Conservation (phyloP, 2,888 invertebrate species). For the Acleris sparsana region DNA sequence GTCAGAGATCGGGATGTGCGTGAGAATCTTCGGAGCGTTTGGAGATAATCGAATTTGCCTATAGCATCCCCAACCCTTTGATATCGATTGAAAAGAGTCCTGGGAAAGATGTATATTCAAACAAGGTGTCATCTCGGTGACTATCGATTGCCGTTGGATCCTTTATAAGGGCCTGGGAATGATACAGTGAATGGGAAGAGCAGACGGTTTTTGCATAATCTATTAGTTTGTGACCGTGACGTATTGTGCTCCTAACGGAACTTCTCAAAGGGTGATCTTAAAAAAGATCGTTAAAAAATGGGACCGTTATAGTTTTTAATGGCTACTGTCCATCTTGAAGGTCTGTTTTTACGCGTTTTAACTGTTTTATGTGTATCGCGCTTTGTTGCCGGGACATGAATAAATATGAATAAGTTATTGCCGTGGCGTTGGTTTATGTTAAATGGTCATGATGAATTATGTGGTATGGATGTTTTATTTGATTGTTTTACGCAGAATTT, state of each 20-base stretch:
- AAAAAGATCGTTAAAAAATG: constrained; percentile 70
- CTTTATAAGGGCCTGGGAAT: constrained; percentile 78
- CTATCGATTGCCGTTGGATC: constrained; percentile 80
- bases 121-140: constrained; percentile 83
- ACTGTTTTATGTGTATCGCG: constrained; percentile 58
- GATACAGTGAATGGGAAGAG: constrained; percentile 80
- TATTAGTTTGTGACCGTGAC: constrained; percentile 63
- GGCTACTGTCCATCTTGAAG: constrained; percentile 65
- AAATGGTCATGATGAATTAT: not conserved
- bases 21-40: constrained; percentile 67
- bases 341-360: constrained; percentile 41
- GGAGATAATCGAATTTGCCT: constrained; percentile 83
- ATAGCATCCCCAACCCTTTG: constrained; percentile 79
- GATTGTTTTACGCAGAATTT: constrained; percentile 6
- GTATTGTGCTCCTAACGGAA: constrained; percentile 74
- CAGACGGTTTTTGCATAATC: constrained; percentile 80
- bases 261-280: constrained; percentile 67
- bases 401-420: constrained; percentile 21
- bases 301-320: constrained; percentile 70
- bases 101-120: constrained; percentile 82
- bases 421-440: not conserved
- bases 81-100: constrained; percentile 63
- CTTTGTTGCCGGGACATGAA: constrained; percentile 12
- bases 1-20: constrained; percentile 74
- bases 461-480: constrained; percentile 4